phyloP scores from a whole-genome alignment of 2,113 vertebrate genomes.

The Pseudopipra pipra region DNA sequence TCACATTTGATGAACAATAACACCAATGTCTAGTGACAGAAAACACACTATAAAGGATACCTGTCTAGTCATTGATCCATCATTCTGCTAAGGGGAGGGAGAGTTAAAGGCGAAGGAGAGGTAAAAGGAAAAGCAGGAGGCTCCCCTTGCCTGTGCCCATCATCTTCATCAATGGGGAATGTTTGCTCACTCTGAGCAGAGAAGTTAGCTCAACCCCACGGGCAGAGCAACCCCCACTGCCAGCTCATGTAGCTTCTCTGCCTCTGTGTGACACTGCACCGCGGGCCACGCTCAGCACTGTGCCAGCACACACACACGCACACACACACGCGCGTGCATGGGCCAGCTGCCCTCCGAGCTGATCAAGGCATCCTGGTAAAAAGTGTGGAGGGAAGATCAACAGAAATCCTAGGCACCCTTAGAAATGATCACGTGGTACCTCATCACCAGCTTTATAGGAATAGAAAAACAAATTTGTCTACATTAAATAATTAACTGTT shows the following conservation, averaged over 20 bases:
- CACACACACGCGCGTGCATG: rapidly evolving
- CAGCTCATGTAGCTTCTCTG: background rate
- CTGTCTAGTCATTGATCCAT: background rate
- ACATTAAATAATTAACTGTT: background rate
- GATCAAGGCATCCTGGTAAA: background rate
- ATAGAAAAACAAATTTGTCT: background rate
- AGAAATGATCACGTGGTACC: background rate
- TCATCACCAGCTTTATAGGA: background rate
- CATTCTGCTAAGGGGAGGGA: background rate
- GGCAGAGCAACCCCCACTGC: background rate
- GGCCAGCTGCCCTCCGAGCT: rapidly evolving
- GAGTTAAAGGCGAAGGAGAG: background rate
- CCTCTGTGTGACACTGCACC: background rate
- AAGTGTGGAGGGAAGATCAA: background rate
- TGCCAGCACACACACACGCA: rapidly evolving
- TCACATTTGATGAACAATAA: background rate
- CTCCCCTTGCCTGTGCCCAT: background rate
- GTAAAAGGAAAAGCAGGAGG: background rate
- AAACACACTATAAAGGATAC: background rate
- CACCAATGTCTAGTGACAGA: background rate
- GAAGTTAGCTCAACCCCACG: background rate
- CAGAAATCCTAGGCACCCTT: background rate
- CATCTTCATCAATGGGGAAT: rapidly evolving
- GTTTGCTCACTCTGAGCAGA: background rate
- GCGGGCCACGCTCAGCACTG: background rate